Evolutionary conservation across 2,797 vertebrate genomes (phyloP).

Genomic region (Chanos chanos): DNA sequence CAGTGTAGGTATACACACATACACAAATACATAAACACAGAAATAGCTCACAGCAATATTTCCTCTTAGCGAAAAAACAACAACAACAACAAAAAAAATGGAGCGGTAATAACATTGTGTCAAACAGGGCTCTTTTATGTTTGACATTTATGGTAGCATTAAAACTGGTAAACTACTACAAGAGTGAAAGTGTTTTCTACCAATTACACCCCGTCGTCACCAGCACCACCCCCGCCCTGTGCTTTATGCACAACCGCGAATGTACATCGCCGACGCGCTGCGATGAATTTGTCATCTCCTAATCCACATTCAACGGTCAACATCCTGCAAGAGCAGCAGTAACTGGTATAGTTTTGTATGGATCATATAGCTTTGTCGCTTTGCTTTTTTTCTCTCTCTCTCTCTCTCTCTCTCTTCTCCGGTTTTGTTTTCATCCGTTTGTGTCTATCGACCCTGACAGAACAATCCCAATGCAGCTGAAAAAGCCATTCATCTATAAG

Average conservation of each 20-base stretch:
- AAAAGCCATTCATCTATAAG: constrained; percentile 42
- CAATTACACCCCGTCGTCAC: too few relatives aligned
- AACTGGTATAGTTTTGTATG: constrained; percentile 15
- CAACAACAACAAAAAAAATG: neutral
- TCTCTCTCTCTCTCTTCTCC: too few relatives aligned
- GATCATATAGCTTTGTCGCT: too few relatives aligned
- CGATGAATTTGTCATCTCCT: too few relatives aligned
- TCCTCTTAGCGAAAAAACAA: neutral
- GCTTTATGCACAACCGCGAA: too few relatives aligned
- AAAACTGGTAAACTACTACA: neutral
- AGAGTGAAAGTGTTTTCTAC: neutral
- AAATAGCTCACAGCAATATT: neutral
- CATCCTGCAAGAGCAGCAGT: constrained; percentile 12
- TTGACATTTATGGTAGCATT: neutral
- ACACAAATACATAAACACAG: neutral
- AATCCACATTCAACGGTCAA: too few relatives aligned
- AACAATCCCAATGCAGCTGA: constrained; percentile 24
- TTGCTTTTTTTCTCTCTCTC: too few relatives aligned
- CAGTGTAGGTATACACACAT: neutral
- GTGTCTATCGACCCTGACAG: constrained; percentile 45
- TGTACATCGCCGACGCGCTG: too few relatives aligned
- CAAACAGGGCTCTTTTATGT: neutral
- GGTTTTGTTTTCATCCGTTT: constrained; percentile 31
- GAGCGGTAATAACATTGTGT: neutral
- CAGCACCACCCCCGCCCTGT: too few relatives aligned